These are phyloP conservation scores for Physeter macrocephalus DNA, from an alignment of 2,113 vertebrate genomes.

Conservation along the genomic window DNA sequence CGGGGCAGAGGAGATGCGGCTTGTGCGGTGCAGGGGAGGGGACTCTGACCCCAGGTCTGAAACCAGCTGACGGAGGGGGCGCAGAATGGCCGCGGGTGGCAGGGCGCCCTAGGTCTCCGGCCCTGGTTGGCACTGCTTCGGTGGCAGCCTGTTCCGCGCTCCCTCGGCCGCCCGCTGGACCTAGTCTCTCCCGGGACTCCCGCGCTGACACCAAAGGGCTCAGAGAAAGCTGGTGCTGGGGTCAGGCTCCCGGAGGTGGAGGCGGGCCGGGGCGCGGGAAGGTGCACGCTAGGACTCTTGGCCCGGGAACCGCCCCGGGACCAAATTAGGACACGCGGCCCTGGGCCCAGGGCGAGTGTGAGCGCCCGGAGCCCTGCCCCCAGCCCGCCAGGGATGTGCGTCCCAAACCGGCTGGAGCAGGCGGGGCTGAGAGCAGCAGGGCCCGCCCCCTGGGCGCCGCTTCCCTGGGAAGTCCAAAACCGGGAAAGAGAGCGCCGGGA, in stretches of 20 bases:
- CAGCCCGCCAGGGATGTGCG: accelerated
- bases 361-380: too few relatives aligned
- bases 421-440: neutral
- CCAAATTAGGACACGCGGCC: too few relatives aligned
- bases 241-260: too few relatives aligned
- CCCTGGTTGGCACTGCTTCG: neutral
- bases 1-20: neutral
- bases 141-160: neutral
- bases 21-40: neutral
- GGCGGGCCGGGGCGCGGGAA: accelerated
- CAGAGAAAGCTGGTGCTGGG: neutral
- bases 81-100: neutral
- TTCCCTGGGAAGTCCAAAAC: accelerated
- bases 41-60: neutral
- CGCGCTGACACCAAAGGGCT: neutral
- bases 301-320: accelerated
- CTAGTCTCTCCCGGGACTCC: accelerated
- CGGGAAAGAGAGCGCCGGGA: accelerated
- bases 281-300: neutral
- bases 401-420: neutral
- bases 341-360: too few relatives aligned
- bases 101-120: neutral
- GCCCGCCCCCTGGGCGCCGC: neutral
- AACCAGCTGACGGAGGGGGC: neutral
- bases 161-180: neutral